Evolutionary conservation across 92 coral and sea anemone genomes (phyloP), one percentile per base, ranked within the genome.

Genomic region (Pocillopora grandis): DNA sequence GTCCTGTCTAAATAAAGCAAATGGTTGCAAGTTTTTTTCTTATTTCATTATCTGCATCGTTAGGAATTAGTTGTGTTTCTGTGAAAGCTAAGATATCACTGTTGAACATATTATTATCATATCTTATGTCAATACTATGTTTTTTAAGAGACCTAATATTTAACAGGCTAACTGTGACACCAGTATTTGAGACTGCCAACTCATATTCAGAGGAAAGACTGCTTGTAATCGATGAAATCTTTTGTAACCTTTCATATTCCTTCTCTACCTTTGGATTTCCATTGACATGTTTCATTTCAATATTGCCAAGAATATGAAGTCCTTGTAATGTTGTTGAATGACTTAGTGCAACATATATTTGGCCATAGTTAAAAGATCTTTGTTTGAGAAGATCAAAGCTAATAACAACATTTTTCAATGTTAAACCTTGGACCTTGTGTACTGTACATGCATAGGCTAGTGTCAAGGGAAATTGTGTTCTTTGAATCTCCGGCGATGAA

Each of bases 401-500:
- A 60, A 83, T 17, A 77, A 88, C 91, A 2, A 60, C 79, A 0
- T 88, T 80, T 79, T 80, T 86, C 72, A 80, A 80, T 37, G 89
- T 86, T 80, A 86, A 80, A 86, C 80, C 89, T 80, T 86, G 89
- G 15, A 86, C 90, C 86, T 87, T 87, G 60, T 80, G 89, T 76
- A 86, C 84, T 1, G 89, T 85, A 70, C 84, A 80, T 85, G 91
- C 91, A 78, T 61, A 68, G 4, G 55, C 81, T 64, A 82, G 10
- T 72, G 86, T 64, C 7, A 87, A 66, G 37, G 89, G 79, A 90
- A 81, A 70, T 79, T 83, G 89, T 18, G 76, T 62, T 90, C 90
- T 76, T 82, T 91, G 93, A 6, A 90, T 78, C 33, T 87, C 91
- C 23, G 93, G 91, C 9, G 87, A 84, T 27, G 91, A 91, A 35